Evolutionary conservation across 92 coral and sea anemone species (phyloP), one percentile per base, ranked within the genome.

Genomic region (Scolanthus callimorphus): DNA sequence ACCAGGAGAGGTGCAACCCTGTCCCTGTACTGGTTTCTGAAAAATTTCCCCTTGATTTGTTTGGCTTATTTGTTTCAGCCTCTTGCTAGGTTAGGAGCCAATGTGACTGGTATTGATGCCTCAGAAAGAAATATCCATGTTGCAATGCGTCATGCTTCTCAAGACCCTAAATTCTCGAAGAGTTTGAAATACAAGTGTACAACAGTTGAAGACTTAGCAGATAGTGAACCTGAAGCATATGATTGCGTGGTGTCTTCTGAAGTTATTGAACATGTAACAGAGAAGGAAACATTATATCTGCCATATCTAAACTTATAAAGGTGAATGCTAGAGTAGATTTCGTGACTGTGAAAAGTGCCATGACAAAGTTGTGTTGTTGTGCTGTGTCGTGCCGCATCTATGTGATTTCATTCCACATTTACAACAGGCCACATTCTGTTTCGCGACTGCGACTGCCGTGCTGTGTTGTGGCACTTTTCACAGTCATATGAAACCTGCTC

Each of bases 171-270:
- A 58, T 68, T 92, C 28, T 29, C 79, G 9, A 34, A 31, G n/a
- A 62, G 75, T 38, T 68, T 92, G 57, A 67, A 38, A 13, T 92
- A 80, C 69, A 60, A 55, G 25, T 92, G 94, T 39, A 73, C 70
- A n/a, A 80, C 96, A 34, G 86, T 86, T 3, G 96, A 92, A 49
- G 89, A 88, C 22, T 84, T 92, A 53, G 89, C 83, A 8, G 81
- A 81, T 1, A n/a, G n/a, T n/a, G 68, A 74, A 29, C 63, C 69
- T 17, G 79, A 73, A 38, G 64, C 55, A 9, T 92, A 76, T 80
- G 98, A 92, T 57, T 85, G 90, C 55, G 94, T 88, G 25, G 86
- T 92, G 57, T 81, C 98, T 11, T 92, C 98, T 3, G 98, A 92
- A 46, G 96, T 92, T 31, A 82, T 92, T 30, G 98, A 92, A 51